Conservation (phyloP, 2,797 vertebrate genomes). For the Betta splendens region DNA sequence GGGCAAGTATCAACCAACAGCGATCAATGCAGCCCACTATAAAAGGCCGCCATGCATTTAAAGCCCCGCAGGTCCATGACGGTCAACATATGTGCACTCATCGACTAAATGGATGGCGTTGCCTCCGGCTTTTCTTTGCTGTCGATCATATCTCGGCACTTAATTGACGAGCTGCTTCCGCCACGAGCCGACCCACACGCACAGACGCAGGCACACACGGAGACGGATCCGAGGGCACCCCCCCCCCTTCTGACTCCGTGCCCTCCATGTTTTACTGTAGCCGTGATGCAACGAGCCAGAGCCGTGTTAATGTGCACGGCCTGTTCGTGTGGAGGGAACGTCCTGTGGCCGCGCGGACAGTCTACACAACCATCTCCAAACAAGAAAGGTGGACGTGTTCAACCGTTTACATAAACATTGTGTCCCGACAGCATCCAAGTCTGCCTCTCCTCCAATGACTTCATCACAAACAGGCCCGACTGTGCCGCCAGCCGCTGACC, state of each 20-base stretch:
- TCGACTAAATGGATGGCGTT: slow-evolving; percentile 52
- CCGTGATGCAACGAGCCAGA: slow-evolving; percentile 7
- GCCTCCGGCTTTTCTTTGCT: slow-evolving; percentile 31
- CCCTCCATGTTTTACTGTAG: slow-evolving; percentile 15
- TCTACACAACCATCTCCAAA: slow-evolving; percentile 35
- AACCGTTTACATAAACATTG: slow-evolving; percentile 12
- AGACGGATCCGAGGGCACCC: slow-evolving; percentile 16
- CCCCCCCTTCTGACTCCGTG: slow-evolving; percentile 12
- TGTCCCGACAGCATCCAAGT: background rate
- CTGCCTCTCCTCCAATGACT: slow-evolving; percentile 13
- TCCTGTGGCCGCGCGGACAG: slow-evolving; percentile 44
- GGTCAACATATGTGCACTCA: slow-evolving; percentile 50
- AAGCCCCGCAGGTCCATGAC: slow-evolving; percentile 28
- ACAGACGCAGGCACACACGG: background rate
- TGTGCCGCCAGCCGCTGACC: slow-evolving; percentile 48
- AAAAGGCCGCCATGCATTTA: slow-evolving; percentile 54
- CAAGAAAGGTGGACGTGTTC: background rate
- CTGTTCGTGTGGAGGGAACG: slow-evolving; percentile 50
- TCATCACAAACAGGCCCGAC: slow-evolving; percentile 27
- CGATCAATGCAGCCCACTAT: slow-evolving; percentile 57
- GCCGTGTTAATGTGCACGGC: slow-evolving; percentile 55
- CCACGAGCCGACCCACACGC: background rate
- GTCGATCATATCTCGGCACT: slow-evolving; percentile 54
- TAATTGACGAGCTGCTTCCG: slow-evolving; percentile 35
- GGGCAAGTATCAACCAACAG: slow-evolving; percentile 36